Evolutionary conservation across 2,888 invertebrate genomes (phyloP), one percentile per base, ranked within the genome.

Genomic region (Diogma glabrata): DNA sequence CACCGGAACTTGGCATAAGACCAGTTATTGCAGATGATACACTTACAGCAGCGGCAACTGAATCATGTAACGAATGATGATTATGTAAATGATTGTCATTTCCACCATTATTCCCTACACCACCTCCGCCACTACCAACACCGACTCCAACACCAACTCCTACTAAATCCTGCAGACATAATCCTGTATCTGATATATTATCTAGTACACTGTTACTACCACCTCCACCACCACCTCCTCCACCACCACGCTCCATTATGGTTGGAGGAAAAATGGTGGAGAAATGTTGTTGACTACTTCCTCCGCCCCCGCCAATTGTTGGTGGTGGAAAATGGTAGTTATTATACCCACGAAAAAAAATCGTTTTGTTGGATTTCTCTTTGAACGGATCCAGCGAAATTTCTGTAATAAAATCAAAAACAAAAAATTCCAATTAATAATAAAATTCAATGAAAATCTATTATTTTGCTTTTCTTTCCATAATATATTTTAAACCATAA

Each of bases 101-200:
- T 1, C 64, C 61, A 4, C 64, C 66, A 16, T 65, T 65, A 8
- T 64, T 65, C 22, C 67, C 66, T 14, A 63, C 61, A 26, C 64
- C 50, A 10, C 67, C 67, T 56, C 64, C 61, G 54, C 68, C 75
- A 51, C 75, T 73, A 56, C 72, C 73, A 53, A 70, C 69, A 54
- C 69, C 71, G 53, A 73, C 70, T 53, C 72, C 70, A 19, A 75
- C 75, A 53, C 72, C 71, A 23, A 75, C 75, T 54, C 77, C 76
- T 53, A 83, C 82, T 60, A 83, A 68, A 65, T 83, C 82, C 67
- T 82, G 83, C 53, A 83, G 75, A 59, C 82, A 83, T 56, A 83
- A 70, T 51, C 81, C 78, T 46, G 70, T 65, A 65, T 81, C 79
- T 14, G 75, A 71, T 66, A 79, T 70, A 54, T 75, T 73, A 63